Conservation (phyloP, 2,888 invertebrate species). For the Tenthredo distinguenda region DNA sequence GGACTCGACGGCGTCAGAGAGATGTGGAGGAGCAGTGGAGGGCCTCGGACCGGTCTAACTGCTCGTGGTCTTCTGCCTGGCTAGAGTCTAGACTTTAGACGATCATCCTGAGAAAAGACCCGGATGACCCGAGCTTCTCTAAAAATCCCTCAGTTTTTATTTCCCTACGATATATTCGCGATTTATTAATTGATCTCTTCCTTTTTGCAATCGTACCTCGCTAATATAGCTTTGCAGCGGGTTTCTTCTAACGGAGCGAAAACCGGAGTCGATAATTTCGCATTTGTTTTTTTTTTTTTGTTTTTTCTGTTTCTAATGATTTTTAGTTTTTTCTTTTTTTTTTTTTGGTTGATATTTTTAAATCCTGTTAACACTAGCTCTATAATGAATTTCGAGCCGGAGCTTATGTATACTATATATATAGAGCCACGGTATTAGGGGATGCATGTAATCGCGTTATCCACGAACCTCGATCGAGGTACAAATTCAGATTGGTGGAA, state of each 20-base stretch:
- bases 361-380: background rate
- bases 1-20: constrained; percentile 17
- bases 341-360: background rate
- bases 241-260: background rate
- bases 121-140: background rate
- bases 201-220: background rate
- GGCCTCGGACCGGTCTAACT: constrained; percentile 51
- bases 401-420: background rate
- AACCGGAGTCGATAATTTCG: background rate
- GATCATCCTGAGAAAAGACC: constrained; percentile 28
- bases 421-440: background rate
- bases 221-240: background rate
- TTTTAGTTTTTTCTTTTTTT: too few species aligned
- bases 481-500: constrained; percentile 13
- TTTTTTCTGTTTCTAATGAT: background rate
- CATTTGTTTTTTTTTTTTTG: background rate
- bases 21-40: background rate
- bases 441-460: constrained; percentile 20
- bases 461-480: background rate
- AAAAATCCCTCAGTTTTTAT: background rate
- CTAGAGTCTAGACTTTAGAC: constrained; percentile 47
- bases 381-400: background rate
- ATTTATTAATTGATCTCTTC: background rate
- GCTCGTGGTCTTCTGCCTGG: constrained; percentile 42
- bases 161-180: background rate